A percentile compares a stretch with the other conserved stretches of the same genome.
Evolutionary conservation across 1,140 invertebrate species (phyloP).

Genomic region (Drosophila eugracilis): DNA sequence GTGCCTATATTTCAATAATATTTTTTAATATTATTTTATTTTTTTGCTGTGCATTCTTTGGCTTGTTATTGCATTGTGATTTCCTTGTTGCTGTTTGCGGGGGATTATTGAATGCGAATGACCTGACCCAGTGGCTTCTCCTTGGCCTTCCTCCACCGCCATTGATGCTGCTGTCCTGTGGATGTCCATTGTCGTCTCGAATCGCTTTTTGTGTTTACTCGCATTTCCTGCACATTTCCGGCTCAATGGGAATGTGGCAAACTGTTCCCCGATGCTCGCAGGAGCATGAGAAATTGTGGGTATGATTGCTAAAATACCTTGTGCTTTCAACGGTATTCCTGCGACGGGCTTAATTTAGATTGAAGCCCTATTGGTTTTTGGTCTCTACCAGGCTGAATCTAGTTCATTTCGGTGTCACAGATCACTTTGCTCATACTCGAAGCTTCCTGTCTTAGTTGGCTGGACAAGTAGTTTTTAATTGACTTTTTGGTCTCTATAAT

Average conservation of each 20-base stretch:
- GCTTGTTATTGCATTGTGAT: slow-evolving; percentile 28
- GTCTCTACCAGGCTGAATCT: not conserved
- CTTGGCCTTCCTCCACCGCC: not conserved
- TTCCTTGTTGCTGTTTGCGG: slow-evolving; percentile 33
- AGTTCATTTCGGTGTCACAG: too few relatives aligned
- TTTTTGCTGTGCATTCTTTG: not conserved
- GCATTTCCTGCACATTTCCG: slow-evolving; percentile 57
- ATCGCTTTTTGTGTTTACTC: slow-evolving; percentile 52
- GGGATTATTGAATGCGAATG: slow-evolving; percentile 47
- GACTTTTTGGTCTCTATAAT: not conserved
- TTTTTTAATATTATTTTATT: too few relatives aligned
- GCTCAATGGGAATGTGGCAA: slow-evolving; percentile 60
- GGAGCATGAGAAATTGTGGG: slow-evolving; percentile 41
- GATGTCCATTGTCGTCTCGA: slow-evolving; percentile 42
- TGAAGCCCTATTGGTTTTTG: slow-evolving; percentile 17
- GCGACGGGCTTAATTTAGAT: slow-evolving; percentile 22
- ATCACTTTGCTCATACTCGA: not conserved
- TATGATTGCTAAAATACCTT: slow-evolving; percentile 63
- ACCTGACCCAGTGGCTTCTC: slow-evolving; percentile 37
- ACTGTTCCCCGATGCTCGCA: slow-evolving; percentile 23
- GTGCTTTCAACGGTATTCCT: slow-evolving; percentile 1
- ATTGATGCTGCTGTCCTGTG: slow-evolving; percentile 22
- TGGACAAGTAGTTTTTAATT: not conserved
- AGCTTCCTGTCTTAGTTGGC: not conserved
- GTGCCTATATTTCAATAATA: not conserved